phyloP scores from a whole-genome alignment of 2,888 invertebrate species.

The Merodon equestris region DNA sequence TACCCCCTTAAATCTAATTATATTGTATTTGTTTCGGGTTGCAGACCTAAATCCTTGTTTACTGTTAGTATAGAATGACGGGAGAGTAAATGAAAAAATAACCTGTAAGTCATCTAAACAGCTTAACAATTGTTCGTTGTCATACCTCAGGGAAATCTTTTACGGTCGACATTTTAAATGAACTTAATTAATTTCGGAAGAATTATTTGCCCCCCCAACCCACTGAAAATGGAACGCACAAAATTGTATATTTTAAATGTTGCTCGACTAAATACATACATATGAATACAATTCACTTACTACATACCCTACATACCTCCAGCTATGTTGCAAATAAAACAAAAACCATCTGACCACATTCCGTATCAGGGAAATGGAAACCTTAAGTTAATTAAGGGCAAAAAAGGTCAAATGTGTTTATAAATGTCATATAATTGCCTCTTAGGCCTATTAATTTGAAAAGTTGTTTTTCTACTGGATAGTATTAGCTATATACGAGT shows the following conservation, averaged over 20 bases:
- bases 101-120: background rate
- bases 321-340: too few species aligned
- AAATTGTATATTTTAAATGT: too few species aligned
- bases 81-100: too few species aligned
- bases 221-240: too few species aligned
- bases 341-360: constrained; percentile 8
- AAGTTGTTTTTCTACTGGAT: background rate
- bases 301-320: too few species aligned
- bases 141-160: background rate
- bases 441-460: constrained; percentile 23
- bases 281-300: too few species aligned
- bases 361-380: constrained; percentile 4
- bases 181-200: constrained; percentile 1
- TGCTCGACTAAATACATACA: too few species aligned
- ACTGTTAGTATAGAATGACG: too few species aligned
- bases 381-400: constrained; percentile 11
- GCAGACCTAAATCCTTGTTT: too few species aligned
- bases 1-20: too few species aligned
- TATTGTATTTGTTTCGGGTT: too few species aligned
- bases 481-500: too few species aligned
- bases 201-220: background rate
- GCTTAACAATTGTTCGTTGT: background rate
- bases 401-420: constrained; percentile 10
- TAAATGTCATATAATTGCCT: constrained; percentile 14
- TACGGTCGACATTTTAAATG: constrained; percentile 7